Evolutionary conservation across 2,113 vertebrate genomes (phyloP), one percentile per base, ranked within the genome.

Genomic region (Anguilla japonica): DNA sequence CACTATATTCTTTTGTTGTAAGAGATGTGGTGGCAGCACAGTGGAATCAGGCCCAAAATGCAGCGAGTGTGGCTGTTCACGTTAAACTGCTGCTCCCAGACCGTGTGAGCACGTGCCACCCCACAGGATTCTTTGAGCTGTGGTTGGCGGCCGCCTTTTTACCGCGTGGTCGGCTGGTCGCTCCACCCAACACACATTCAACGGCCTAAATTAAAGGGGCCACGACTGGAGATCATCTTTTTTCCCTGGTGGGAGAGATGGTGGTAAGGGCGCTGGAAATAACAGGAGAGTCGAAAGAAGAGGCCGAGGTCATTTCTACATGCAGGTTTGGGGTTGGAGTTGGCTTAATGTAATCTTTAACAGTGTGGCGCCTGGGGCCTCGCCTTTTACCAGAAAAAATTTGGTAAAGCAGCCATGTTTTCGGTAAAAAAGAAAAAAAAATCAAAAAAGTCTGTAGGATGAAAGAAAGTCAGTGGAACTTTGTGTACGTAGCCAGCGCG

Each of bases 381-480:
- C 79, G 82, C 87, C 87, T 88, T 88, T 91, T 87, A 89, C 85
- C 85, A 84, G 87, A 81, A 87, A 46, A 87, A 41, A 46, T 81
- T 81, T 67, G 84, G 56, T 87, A 79, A 88, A 82, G 82, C 56
- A 83, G 78, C 83, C 41, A 53, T 63, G 39, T 29, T 67, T 78
- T 67, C 43, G 6, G 84, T 56, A 50, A 88, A 90, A 90, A 88
- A 82, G 85, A 83, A 87, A 82, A 88, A 81, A 67, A 78, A 84
- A 86, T 63, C 84, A 79, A 83, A 83, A 71, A 83, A 78, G 88
- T 83, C 86, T 67, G 86, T 83, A 90, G 87, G 89, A 91, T 91
- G 88, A 91, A 88, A 88, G 56, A 39, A 87, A 89, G 87, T 85
- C 86, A 84, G 83, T 90, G 87, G 87, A 91, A 89, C 88, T 85